Evolutionary conservation across 1,140 invertebrate species (phyloP).

Genomic region (Pseudomyrmex sp.): DNA sequence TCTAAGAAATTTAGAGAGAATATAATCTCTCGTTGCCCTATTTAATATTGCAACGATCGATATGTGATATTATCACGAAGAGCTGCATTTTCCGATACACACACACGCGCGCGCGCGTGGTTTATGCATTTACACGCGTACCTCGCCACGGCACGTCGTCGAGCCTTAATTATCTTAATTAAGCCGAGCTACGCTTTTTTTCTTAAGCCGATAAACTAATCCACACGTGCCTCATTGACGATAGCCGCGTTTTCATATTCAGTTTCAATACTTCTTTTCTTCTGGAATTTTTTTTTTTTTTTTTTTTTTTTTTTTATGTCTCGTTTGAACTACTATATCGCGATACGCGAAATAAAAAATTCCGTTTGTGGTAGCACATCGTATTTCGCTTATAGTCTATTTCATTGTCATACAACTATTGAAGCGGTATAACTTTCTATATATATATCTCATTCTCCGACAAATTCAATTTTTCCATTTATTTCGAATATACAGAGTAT

Average conservation of each 20-base stretch:
- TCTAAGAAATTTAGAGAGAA: too few species aligned
- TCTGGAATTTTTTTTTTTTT: too few species aligned
- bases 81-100: background rate
- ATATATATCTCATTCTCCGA: too few species aligned
- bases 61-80: background rate
- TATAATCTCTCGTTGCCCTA: background rate
- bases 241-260: slow-evolving; percentile 27
- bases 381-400: slow-evolving; percentile 15
- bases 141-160: background rate
- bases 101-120: background rate
- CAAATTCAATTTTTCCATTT: too few species aligned
- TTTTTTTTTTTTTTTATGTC: background rate
- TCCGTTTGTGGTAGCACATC: background rate
- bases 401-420: slow-evolving; percentile 17
- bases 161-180: slow-evolving; percentile 37
- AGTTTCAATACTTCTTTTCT: background rate
- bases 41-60: background rate
- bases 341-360: slow-evolving; percentile 4
- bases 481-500: too few species aligned
- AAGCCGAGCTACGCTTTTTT: slow-evolving; percentile 20
- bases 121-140: background rate
- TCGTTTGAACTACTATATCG: background rate
- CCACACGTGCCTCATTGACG: slow-evolving; percentile 21
- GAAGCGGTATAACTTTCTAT: background rate
- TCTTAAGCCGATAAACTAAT: slow-evolving; percentile 31